Evolutionary conservation across 2,113 vertebrate species (phyloP), one percentile per base, ranked within the genome.

Genomic region (Chaetura pelagica): DNA sequence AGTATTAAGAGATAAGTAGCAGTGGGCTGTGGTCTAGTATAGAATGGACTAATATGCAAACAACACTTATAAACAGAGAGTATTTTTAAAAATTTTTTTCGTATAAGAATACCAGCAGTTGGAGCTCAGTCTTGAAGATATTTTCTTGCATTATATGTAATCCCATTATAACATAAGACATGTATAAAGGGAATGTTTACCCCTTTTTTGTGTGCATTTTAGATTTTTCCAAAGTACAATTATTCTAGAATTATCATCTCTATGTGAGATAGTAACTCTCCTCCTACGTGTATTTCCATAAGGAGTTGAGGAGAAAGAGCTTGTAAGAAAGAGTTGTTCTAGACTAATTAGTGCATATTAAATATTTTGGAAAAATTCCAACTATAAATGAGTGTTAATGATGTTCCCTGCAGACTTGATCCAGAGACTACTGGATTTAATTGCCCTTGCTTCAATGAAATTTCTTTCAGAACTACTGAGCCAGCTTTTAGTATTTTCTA

Each of bases 401-500:
- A 42, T 81, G 78, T 71, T 78, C 15, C 32, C 38, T 88, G 15
- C 16, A 46, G 48, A 57, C 58, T 85, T 92, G 34, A 23, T 88
- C 34, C 32, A 64, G n/a, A 88, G 58, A 34, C 48, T 35, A 62
- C 12, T 74, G 55, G 16, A 44, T 87, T 95, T 93, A 92, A 69
- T 84, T 91, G 49, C 73, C 11, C 15, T 81, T 85, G 21, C 24
- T 89, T 93, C 78, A 78, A 15, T 35, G 27, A 74, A 78, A 72
- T 67, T 78, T 90, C 55, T 84, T 84, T 74, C 78, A 87, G 49
- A 93, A 71, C 48, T 85, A 84, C 34, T 71, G 64, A 87, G 34
- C 20, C 35, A 91, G 27, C 44, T 81, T 90, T 82, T 87, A 82
- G 24, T 93, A 75, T 90, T 94, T 91, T 62, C 74, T 58, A 24